Evolutionary conservation across 2,113 vertebrate genomes (phyloP).

Genomic region (Odocoileus virginianus): DNA sequence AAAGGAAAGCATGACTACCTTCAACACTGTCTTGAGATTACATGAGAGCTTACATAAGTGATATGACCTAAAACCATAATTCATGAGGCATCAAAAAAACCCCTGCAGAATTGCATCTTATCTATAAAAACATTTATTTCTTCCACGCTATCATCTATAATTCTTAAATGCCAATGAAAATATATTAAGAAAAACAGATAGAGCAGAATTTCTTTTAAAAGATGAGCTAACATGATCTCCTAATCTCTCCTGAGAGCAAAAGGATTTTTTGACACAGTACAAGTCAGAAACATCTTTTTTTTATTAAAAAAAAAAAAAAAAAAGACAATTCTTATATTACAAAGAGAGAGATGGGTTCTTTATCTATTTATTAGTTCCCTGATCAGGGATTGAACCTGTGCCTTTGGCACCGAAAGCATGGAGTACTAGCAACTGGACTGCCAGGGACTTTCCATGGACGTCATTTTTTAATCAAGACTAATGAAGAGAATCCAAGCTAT

Average conservation of each 20-base stretch:
- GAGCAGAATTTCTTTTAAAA: constrained; percentile 11
- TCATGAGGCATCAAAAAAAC: constrained; percentile 5
- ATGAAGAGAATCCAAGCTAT: neutral
- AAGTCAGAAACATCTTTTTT: neutral
- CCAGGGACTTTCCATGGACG: neutral
- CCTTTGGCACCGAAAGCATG: neutral
- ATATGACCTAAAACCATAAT: neutral
- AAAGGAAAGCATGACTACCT: neutral
- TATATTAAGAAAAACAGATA: neutral
- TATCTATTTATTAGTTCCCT: neutral
- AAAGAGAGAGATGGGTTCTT: neutral
- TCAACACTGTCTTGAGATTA: neutral
- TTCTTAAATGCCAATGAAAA: neutral
- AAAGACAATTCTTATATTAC: neutral
- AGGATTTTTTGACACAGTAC: neutral
- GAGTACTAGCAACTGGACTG: neutral
- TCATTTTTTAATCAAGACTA: neutral
- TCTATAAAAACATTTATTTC: neutral
- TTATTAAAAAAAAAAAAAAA: neutral
- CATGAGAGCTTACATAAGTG: neutral
- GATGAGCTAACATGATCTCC: neutral
- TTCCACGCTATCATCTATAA: neutral
- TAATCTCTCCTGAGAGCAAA: neutral
- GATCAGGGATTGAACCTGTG: neutral
- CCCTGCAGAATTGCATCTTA: neutral